phyloP scores from a whole-genome alignment of 2,797 vertebrate genomes.

The Mareca strepera region DNA sequence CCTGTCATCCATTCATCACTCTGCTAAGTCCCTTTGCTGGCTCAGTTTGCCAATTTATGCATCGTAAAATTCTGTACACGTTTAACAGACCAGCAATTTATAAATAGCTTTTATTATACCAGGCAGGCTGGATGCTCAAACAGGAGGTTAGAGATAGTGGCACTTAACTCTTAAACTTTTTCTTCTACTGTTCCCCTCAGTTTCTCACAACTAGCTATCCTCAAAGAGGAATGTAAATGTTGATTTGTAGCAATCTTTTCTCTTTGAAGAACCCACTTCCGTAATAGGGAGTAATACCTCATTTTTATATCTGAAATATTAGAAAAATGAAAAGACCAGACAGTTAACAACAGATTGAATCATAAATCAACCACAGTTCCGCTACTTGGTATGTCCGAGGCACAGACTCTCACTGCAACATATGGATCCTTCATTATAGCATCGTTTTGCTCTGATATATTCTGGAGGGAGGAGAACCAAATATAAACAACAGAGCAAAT shows the following conservation, averaged over 20 bases:
- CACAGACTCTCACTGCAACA: not conserved
- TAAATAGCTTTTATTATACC: slow-evolving; percentile 61
- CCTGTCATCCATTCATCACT: slow-evolving; percentile 48
- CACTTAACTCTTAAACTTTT: slow-evolving; percentile 16
- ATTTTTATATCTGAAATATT: not conserved
- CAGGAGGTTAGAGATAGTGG: not conserved
- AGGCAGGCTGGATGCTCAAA: slow-evolving; percentile 28
- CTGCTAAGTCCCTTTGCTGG: not conserved
- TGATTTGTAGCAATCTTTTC: not conserved
- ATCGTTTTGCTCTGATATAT: not conserved
- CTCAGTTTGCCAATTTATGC: slow-evolving; percentile 17
- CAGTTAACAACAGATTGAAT: not conserved
- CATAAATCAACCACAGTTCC: not conserved
- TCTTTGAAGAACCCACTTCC: not conserved
- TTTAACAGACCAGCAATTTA: slow-evolving; percentile 56
- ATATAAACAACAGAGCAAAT: not conserved
- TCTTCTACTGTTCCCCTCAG: not conserved
- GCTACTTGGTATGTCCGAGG: not conserved
- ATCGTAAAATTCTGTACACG: slow-evolving; percentile 36
- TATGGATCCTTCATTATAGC: not conserved
- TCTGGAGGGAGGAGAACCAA: not conserved
- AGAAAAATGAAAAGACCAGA: not conserved
- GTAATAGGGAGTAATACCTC: not conserved
- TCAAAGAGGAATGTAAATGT: not conserved
- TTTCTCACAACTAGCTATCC: not conserved